Conservation (phyloP, 2,888 invertebrate species). For the Synergus japonicus region DNA sequence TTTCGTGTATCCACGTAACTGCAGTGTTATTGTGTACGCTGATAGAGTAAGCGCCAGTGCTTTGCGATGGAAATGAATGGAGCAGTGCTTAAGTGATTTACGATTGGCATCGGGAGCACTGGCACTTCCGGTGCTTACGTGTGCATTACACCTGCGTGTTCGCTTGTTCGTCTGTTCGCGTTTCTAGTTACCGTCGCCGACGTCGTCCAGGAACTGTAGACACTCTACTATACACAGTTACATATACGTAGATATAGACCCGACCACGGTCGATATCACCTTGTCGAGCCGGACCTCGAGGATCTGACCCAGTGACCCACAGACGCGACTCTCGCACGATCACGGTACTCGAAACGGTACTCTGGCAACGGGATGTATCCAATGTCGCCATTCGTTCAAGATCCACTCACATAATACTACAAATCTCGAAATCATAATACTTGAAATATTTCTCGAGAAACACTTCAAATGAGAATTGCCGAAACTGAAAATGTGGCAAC, state of each 20-base stretch:
- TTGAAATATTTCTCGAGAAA: neutral
- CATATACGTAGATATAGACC: slow-evolving; percentile 47
- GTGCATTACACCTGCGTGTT: slow-evolving; percentile 33
- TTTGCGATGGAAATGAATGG: slow-evolving; percentile 37
- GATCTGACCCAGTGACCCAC: slow-evolving; percentile 61
- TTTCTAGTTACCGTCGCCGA: slow-evolving; percentile 13
- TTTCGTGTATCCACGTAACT: neutral
- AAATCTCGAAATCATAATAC: too few species aligned
- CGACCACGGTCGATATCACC: slow-evolving; percentile 63
- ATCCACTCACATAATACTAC: neutral
- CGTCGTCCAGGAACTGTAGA: slow-evolving; percentile 7
- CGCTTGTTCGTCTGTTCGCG: slow-evolving; percentile 1
- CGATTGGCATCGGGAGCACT: slow-evolving; percentile 33
- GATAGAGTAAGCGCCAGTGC: slow-evolving; percentile 39
- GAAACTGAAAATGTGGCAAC: too few species aligned
- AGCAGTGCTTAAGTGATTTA: slow-evolving; percentile 38
- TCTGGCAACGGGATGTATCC: slow-evolving; percentile 38
- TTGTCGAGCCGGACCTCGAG: slow-evolving; percentile 58
- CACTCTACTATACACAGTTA: neutral
- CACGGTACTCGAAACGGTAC: slow-evolving; percentile 53
- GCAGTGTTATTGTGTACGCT: slow-evolving; percentile 7
- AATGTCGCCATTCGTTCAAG: slow-evolving; percentile 1
- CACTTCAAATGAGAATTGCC: too few species aligned
- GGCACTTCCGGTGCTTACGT: slow-evolving; percentile 40
- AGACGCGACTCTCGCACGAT: slow-evolving; percentile 56